Base-by-base conservation (phyloP, 2,888 invertebrate species). In the Melitaea athalia region DNA sequence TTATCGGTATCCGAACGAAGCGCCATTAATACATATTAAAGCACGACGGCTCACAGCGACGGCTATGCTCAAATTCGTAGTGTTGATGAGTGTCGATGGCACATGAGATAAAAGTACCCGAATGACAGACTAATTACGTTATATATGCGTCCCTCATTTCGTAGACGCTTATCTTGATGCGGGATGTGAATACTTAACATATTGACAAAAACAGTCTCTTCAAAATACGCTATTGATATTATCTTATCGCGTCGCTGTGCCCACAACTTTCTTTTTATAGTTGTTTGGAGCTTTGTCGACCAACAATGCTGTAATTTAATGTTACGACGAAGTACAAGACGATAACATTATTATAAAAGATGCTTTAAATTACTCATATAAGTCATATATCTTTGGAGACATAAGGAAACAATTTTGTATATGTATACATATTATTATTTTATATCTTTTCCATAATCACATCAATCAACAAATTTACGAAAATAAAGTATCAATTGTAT, bases 81-180 rank as follows among this genome's bases (percentile, higher is more conserved):
- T 62, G 52, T 63, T 60, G 65, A 63, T 55, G 43, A 57, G 14
- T 63, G 33, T 75, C 70, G 74, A 77, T 77, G 76, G 66, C 71
- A 64, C 53, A 68, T 45, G 33, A 68, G 72, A 72, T 72, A 72
- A 72, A 71, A 65, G 74, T 63, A 64, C 78, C 76, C 76, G 76
- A 82, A 80, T 82, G 85, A 85, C 85, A 85, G 83, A 82, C 82
- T 86, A 85, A 86, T 86, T 83, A 81, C 76, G 77, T 76, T 74
- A 75, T 75, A 74, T 76, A 72, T 75, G 69, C 70, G 63, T 71
- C 67, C 71, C 68, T 69, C 71, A 70, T 64, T 66, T 70, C 59
- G 47, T 15, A 50, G 59, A 5, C 8, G 15, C 69, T 74, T 76
- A 77, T 77, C 77, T 74, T 61, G 69, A 71, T 67, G 62, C 69